A percentile compares a stretch with the other conserved stretches of the same genome.
These are phyloP conservation scores for Salvelinus sp. DNA, from an alignment of 2,113 vertebrate species.

Conservation along the genomic window DNA sequence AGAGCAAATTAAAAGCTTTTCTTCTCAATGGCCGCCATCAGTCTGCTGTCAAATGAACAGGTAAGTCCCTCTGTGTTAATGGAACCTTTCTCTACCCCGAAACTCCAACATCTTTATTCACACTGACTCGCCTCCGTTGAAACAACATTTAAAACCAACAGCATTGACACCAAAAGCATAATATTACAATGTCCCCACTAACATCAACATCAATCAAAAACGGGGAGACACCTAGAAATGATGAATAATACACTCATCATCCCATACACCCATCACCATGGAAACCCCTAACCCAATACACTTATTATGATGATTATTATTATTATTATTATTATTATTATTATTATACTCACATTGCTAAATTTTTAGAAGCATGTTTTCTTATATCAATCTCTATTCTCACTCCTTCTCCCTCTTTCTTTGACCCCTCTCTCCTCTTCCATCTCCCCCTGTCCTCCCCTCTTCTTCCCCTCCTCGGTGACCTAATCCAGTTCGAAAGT, in stretches of 20 bases:
- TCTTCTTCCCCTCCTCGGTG: conserved; percentile 44
- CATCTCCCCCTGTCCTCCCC: conserved; percentile 4
- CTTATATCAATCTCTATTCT: background rate
- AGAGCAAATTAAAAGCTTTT: conserved; percentile 76
- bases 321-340: too few relatives aligned
- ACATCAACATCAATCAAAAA: conserved; percentile 42
- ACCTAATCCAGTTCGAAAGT: conserved; percentile 57
- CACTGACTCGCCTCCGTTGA: conserved; percentile 36
- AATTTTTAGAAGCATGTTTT: background rate
- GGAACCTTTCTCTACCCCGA: conserved; percentile 30
- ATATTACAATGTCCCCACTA: conserved; percentile 27
- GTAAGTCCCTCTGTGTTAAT: conserved; percentile 46
- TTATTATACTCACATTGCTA: background rate
- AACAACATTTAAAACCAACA: conserved; percentile 36
- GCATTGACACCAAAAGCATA: conserved; percentile 34
- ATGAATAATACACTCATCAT: conserved; percentile 24
- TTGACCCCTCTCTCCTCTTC: background rate
- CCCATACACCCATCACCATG: background rate
- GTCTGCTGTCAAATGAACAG: conserved; percentile 69
- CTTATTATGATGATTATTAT: too few relatives aligned
- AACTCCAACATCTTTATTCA: conserved; percentile 53
- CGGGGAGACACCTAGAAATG: conserved; percentile 6
- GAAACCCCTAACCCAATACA: too few relatives aligned
- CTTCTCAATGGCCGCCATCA: conserved; percentile 68
- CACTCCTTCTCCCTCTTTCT: background rate